Evolutionary conservation across 1,140 invertebrate genomes (phyloP).

Genomic region (Fopius arisanus): DNA sequence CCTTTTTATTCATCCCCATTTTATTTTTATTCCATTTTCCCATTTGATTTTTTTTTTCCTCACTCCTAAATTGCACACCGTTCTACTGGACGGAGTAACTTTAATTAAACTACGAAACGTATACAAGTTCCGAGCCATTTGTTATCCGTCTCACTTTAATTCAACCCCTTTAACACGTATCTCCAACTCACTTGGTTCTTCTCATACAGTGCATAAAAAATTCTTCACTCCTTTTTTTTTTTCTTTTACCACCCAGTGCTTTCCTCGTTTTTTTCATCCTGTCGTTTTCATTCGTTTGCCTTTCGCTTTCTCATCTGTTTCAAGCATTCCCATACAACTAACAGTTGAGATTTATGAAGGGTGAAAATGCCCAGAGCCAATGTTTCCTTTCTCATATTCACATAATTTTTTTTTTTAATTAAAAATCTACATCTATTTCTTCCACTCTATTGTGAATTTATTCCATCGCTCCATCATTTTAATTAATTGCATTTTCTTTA

Average conservation of each 20-base stretch:
- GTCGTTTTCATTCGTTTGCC: conserved; percentile 15
- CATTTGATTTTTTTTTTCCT: neutral
- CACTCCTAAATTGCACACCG: conserved; percentile 30
- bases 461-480: neutral
- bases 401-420: neutral
- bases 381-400: conserved; percentile 17
- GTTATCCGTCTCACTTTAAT: conserved; percentile 28
- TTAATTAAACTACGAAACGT: conserved; percentile 38
- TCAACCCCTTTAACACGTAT: conserved; percentile 1
- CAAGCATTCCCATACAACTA: conserved; percentile 10
- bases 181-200: neutral
- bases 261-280: conserved; percentile 7
- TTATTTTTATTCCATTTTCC: conserved; percentile 15
- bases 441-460: neutral
- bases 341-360: conserved; percentile 31
- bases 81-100: conserved; percentile 34
- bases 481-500: too few relatives aligned
- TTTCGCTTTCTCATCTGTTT: conserved; percentile 25
- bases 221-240: neutral
- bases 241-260: neutral
- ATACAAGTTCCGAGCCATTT: conserved; percentile 36
- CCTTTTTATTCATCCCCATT: neutral
- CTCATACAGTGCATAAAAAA: neutral
- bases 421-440: neutral
- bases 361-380: conserved; percentile 4